Evolutionary conservation across 1,140 invertebrate genomes (phyloP).

Genomic region (Drosophila gunungcola): DNA sequence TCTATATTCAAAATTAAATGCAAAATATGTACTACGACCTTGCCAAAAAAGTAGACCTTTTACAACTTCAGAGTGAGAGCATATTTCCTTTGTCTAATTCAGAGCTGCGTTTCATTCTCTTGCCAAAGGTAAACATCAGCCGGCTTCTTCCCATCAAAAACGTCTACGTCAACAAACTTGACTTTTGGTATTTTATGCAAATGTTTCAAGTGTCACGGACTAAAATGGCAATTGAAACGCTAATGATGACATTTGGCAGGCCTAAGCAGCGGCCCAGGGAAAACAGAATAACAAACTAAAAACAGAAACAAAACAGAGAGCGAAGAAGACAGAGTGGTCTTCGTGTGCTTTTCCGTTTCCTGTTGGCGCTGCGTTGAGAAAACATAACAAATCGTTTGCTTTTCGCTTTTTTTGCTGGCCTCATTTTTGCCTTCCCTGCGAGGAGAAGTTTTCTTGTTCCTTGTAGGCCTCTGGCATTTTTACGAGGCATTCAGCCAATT

Average conservation of each 20-base stretch:
- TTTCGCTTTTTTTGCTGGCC: constrained; percentile 31
- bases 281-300: constrained; percentile 77
- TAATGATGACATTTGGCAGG: constrained; percentile 83
- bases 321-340: constrained; percentile 5
- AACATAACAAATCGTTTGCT: constrained; percentile 81
- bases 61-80: constrained; percentile 2
- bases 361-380: constrained; percentile 65
- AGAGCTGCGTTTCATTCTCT: neutral
- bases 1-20: too few relatives aligned
- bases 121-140: constrained; percentile 56
- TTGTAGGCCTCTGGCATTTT: constrained; percentile 77
- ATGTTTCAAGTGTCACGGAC: constrained; percentile 79
- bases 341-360: constrained; percentile 79
- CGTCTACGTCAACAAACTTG: constrained; percentile 65
- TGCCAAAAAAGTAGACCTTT: neutral
- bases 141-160: constrained; percentile 43
- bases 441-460: constrained; percentile 20
- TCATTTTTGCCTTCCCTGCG: constrained; percentile 21
- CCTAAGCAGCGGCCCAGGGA: constrained; percentile 54
- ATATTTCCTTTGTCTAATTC: constrained; percentile 18
- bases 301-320: constrained; percentile 59
- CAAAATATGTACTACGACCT: too few relatives aligned
- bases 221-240: constrained; percentile 84
- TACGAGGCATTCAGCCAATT: constrained; percentile 84
- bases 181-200: constrained; percentile 80